Percentiles rank a stretch among this genome's conserved stretches.
Conservation (phyloP, 2,113 vertebrate species). For the Halichoerus grypus region DNA sequence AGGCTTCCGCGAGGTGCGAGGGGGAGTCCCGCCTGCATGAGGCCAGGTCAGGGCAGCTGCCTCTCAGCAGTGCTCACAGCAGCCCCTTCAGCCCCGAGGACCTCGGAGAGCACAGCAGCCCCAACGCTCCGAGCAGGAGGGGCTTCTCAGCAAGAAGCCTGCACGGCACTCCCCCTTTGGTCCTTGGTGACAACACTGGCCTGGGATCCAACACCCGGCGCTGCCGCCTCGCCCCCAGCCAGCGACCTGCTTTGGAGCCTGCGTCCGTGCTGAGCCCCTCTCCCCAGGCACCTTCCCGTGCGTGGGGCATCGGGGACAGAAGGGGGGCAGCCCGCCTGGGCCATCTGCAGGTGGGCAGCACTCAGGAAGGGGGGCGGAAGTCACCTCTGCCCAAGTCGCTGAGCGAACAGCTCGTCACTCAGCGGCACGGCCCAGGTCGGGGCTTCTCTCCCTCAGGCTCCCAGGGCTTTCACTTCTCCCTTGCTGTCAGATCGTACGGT, state of each 20-base stretch:
- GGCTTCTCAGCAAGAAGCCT: neutral
- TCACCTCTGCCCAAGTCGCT: neutral
- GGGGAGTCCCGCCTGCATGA: rapidly evolving
- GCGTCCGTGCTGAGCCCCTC: rapidly evolving
- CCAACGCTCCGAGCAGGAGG: neutral
- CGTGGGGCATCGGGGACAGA: neutral
- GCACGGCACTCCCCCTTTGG: neutral
- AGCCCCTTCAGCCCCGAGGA: rapidly evolving
- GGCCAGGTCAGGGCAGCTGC: rapidly evolving
- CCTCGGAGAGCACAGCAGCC: neutral
- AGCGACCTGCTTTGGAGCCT: neutral
- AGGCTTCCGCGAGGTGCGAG: neutral
- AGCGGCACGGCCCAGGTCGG: rapidly evolving
- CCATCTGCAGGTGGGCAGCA: neutral
- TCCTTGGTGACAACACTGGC: neutral
- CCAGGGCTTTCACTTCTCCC: neutral
- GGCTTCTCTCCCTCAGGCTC: neutral
- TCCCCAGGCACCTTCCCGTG: neutral
- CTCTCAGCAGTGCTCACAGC: rapidly evolving
- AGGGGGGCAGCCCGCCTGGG: neutral
- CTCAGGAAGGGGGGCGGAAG: neutral
- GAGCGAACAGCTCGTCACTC: neutral
- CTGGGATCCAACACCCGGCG: neutral
- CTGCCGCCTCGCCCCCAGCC: rapidly evolving
- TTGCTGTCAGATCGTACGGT: too few species aligned